Base-by-base conservation (phyloP, 2,888 invertebrate genomes). In the Nephrotoma flavescens region DNA sequence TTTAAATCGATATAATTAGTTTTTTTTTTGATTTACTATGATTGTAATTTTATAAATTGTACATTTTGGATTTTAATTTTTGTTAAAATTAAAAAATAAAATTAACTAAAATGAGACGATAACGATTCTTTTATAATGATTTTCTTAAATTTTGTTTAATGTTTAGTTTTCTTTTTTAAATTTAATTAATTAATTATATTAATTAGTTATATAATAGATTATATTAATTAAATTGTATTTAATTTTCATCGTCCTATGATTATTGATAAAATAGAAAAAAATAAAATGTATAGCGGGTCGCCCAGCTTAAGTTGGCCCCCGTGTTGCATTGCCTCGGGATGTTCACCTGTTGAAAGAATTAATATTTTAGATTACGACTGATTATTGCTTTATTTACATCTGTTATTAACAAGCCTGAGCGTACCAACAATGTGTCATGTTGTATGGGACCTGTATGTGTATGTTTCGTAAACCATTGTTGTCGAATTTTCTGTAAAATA, bases 261-360 rank as follows among this genome's bases (percentile, higher is more conserved):
- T 57, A 86, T 86, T 6, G 52, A 41, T 57, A 86, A 15, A 57
- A 86, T 57, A 7, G 86, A 86, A 86, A 86, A 86, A 41, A 86
- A 86, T 86, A 86, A 86, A 9, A 86, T 52, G 57, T 86, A 15
- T 12, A 86, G n/a, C 12, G 86, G 86, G 42, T 86, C 86, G 7
- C 86, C 86, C 41, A 86, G n/a, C 12, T 86, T 86, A 6, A 86
- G 42, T 42, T 86, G 89, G 2, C 86, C 86, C 4, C 96, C 96
- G 89, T 96, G 95, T 91, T 96, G 96, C 95, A 96, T 96, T 84
- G 96, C 96, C 86, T 96, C 96, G 89, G 96, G 96, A 91, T 96
- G 95, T 91, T 96, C 96, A 88, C 96, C 96, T 96, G 93, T 31
- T 52, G 15, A 71, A 31, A 31, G 31, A 31, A 31, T 88, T 92